A percentile compares a stretch with the other conserved stretches of the same genome.
phyloP scores from a whole-genome alignment of 1,140 invertebrate genomes.

The Psix sp. region DNA sequence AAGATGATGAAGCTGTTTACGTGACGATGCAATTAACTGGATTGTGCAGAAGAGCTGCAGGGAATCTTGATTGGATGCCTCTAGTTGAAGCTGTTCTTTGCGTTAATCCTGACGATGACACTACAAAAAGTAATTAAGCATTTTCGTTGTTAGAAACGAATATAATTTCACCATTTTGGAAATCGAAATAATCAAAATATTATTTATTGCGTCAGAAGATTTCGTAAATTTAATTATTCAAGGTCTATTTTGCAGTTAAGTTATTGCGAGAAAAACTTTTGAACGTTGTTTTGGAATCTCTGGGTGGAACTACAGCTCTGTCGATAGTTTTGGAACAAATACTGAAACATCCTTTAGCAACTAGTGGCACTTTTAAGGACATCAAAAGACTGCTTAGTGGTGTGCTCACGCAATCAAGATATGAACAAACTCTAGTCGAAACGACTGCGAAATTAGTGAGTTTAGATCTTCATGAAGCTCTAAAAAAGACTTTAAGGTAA shows the following conservation, averaged over 20 bases:
- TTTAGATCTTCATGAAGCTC: constrained; percentile 71
- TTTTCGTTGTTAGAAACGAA: too few species aligned
- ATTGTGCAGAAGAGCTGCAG: constrained; percentile 72
- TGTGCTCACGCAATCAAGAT: constrained; percentile 73
- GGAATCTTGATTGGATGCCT: constrained; percentile 73
- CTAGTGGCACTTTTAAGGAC: constrained; percentile 74
- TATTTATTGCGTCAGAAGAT: too few species aligned
- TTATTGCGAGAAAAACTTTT: constrained; percentile 69
- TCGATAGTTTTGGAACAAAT: constrained; percentile 74
- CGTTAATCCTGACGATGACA: constrained; percentile 63
- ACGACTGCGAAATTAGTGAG: constrained; percentile 73
- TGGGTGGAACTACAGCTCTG: constrained; percentile 73
- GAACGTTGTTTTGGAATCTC: constrained; percentile 70
- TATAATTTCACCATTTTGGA: too few species aligned
- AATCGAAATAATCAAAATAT: too few species aligned
- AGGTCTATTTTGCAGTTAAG: constrained; percentile 55
- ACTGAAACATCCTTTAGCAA: constrained; percentile 74
- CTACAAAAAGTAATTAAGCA: constrained; percentile 61
- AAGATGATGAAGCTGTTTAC: constrained; percentile 64
- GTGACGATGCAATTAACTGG: constrained; percentile 66
- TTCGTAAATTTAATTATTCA: constrained; percentile 7
- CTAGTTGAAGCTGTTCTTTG: constrained; percentile 70
- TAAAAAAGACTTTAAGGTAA: constrained; percentile 72
- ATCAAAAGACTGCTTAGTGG: constrained; percentile 71
- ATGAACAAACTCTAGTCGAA: constrained; percentile 74